Conservation (phyloP, 2,797 vertebrate species). For the Carcharodon carcharias region DNA sequence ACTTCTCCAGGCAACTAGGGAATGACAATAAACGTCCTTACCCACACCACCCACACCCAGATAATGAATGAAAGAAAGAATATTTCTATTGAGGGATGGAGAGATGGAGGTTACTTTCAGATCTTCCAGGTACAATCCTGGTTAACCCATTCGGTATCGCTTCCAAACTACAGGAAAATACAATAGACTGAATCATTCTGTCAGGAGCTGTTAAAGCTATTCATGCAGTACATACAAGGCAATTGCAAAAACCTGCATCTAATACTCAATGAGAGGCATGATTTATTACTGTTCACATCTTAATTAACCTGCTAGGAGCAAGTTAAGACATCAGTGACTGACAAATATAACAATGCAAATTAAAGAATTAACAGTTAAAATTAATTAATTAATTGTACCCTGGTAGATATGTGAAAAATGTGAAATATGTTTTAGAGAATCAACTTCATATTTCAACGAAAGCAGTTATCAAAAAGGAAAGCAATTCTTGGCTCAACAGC, state of each 20-base stretch:
- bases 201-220: background rate
- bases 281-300: background rate
- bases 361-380: background rate
- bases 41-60: background rate
- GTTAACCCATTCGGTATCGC: background rate
- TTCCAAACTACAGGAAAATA: background rate
- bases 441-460: background rate
- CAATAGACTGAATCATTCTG: background rate
- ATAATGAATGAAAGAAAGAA: background rate
- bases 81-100: background rate
- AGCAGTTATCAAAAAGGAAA: background rate
- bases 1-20: background rate
- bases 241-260: background rate
- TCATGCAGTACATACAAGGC: background rate
- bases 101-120: background rate
- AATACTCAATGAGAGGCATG: conserved; percentile 24
- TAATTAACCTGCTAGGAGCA: background rate
- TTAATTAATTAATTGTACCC: background rate
- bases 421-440: background rate
- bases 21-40: background rate
- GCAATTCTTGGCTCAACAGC: background rate
- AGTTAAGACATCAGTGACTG: background rate
- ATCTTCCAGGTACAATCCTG: background rate
- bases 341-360: background rate
- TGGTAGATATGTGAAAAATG: background rate